A percentile compares a stretch with the other conserved stretches of the same genome.
These are phyloP conservation scores for Baronia brevicornis DNA, from an alignment of 2,888 invertebrate genomes.

Conservation along the genomic window DNA sequence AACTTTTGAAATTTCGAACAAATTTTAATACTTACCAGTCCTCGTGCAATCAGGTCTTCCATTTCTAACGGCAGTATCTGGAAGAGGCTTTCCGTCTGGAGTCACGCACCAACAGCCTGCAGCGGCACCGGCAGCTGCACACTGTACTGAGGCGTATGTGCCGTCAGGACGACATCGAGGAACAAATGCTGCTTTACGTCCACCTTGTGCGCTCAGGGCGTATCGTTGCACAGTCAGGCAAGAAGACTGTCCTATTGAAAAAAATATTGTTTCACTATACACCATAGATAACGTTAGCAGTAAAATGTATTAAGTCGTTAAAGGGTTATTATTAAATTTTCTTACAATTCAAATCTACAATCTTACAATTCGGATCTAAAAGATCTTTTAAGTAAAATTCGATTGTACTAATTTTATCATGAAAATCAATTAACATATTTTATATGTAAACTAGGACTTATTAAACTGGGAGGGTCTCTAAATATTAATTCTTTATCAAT, in stretches of 20 bases:
- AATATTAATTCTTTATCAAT: too few species aligned
- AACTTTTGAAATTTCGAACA: conserved; percentile 2
- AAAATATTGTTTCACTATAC: background rate
- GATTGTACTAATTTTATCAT: too few species aligned
- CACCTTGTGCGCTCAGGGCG: conserved; percentile 53
- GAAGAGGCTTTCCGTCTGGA: conserved; percentile 86
- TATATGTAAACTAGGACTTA: too few species aligned
- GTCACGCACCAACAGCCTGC: conserved; percentile 95
- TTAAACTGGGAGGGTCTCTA: too few species aligned
- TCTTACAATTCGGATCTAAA: too few species aligned
- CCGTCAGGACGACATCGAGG: conserved; percentile 90
- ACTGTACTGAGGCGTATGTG: conserved; percentile 89
- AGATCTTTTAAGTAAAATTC: too few species aligned
- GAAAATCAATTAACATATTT: too few species aligned
- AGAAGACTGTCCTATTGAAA: conserved; percentile 62
- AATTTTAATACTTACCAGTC: conserved; percentile 41
- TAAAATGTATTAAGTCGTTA: too few species aligned
- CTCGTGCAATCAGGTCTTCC: conserved; percentile 80
- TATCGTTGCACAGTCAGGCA: conserved; percentile 62
- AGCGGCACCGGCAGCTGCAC: conserved; percentile 83
- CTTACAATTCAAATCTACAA: too few species aligned
- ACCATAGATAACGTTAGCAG: too few species aligned
- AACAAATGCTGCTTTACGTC: conserved; percentile 76
- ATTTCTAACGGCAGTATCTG: conserved; percentile 84
- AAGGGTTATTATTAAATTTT: too few species aligned